Conservation (phyloP, 2,113 vertebrate genomes). For the Gadus chalcogrammus region DNA sequence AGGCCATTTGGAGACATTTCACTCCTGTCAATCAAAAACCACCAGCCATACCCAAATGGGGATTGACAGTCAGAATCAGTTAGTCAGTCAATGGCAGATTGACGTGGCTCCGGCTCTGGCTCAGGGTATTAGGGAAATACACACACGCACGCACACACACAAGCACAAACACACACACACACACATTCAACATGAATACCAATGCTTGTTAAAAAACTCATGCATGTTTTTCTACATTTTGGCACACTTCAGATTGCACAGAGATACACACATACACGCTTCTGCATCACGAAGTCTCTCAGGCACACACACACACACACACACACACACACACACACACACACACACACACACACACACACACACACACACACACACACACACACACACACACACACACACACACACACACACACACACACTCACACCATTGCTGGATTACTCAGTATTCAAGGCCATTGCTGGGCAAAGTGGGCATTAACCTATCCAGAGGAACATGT, state of each 20-base stretch:
- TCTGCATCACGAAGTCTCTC: not conserved
- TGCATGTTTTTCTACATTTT: not conserved
- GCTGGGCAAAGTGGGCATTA: slow-evolving; percentile 17
- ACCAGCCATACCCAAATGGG: slow-evolving; percentile 13
- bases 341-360: not conserved
- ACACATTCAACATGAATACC: too few relatives aligned
- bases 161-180: not conserved
- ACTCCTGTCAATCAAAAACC: slow-evolving; percentile 24
- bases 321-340: slow-evolving; percentile 7
- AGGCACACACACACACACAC: slow-evolving; percentile 8
- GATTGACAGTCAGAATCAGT: slow-evolving; percentile 2
- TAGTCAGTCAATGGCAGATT: slow-evolving; percentile 1
- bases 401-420: slow-evolving; percentile 1
- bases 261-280: not conserved
- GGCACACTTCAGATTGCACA: not conserved
- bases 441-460: slow-evolving; percentile 47
- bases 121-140: not conserved
- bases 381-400: slow-evolving; percentile 9
- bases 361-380: not conserved
- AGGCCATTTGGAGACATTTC: not conserved
- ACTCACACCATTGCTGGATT: slow-evolving; percentile 14
- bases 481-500: not conserved
- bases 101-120: slow-evolving; percentile 7
- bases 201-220: too few relatives aligned
- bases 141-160: not conserved